Evolutionary conservation across 2,888 invertebrate species (phyloP).

Genomic region (Lasioglossum oenotherae): DNA sequence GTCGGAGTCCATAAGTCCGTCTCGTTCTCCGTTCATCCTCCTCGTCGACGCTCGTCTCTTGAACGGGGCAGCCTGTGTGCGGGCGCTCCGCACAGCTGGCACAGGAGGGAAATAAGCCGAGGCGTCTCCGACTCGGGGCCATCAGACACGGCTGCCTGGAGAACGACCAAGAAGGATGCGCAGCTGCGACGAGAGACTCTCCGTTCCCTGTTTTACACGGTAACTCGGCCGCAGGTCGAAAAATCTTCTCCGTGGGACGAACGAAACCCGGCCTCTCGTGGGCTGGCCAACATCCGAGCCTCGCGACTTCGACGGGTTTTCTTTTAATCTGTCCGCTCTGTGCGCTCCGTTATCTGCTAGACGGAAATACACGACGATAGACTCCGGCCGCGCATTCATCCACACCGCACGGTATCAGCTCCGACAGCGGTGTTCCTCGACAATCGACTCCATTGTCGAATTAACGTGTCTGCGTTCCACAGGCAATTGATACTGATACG

Average conservation of each 20-base stretch:
- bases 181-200: slow-evolving; percentile 64
- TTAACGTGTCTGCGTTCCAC: slow-evolving; percentile 14
- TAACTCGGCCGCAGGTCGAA: slow-evolving; percentile 62
- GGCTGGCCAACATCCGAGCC: slow-evolving; percentile 4
- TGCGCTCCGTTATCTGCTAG: slow-evolving; percentile 41
- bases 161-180: slow-evolving; percentile 71
- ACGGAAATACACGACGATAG: slow-evolving; percentile 57
- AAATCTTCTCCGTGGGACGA: slow-evolving; percentile 47
- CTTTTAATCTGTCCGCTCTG: slow-evolving; percentile 32
- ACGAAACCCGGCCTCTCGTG: slow-evolving; percentile 2
- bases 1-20: slow-evolving; percentile 8
- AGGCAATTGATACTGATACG: slow-evolving; percentile 18
- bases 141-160: slow-evolving; percentile 70
- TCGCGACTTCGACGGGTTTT: slow-evolving; percentile 29
- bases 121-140: slow-evolving; percentile 65
- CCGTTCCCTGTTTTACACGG: slow-evolving; percentile 44
- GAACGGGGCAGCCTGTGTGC: slow-evolving; percentile 55
- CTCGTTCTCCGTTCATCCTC: slow-evolving; percentile 24
- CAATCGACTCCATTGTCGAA: slow-evolving; percentile 7
- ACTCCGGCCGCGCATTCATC: background rate
- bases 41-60: slow-evolving; percentile 22
- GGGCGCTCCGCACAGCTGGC: slow-evolving; percentile 73
- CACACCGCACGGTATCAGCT: background rate
- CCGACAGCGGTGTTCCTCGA: background rate
- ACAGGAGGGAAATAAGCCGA: slow-evolving; percentile 72